These are phyloP conservation scores for Dasypogon diadema DNA, from an alignment of 2,888 invertebrate genomes.

Conservation along the genomic window DNA sequence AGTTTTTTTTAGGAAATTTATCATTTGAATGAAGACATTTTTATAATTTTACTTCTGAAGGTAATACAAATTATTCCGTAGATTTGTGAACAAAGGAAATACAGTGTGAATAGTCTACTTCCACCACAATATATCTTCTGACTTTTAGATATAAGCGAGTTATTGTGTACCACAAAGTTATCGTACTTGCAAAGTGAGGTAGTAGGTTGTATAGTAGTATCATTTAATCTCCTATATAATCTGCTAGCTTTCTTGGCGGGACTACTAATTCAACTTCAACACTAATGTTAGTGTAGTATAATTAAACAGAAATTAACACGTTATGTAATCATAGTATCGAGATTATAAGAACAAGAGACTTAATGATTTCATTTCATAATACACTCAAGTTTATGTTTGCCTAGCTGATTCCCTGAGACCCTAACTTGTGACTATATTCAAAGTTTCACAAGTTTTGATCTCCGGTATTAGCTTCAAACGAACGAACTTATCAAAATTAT, in stretches of 20 bases:
- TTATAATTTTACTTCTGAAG: neutral
- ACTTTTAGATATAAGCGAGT: no score
- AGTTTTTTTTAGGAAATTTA: neutral
- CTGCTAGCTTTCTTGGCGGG: constrained; percentile 70
- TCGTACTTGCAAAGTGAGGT: constrained; percentile 68
- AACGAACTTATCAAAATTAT: neutral
- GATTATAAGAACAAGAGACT: neutral
- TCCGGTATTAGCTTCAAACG: constrained; percentile 70
- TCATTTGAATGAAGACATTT: neutral
- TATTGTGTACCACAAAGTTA: no score
- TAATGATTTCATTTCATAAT: neutral
- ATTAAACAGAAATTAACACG: neutral
- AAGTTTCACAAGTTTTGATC: constrained; percentile 71
- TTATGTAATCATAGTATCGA: no score
- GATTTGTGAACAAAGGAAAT: no score
- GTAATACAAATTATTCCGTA: neutral
- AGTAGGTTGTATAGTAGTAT: constrained; percentile 70
- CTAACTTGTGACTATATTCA: constrained; percentile 70
- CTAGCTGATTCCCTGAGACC: constrained; percentile 69
- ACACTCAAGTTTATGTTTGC: constrained; percentile 65
- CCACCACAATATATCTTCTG: no score
- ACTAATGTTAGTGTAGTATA: neutral
- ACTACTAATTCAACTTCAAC: no score
- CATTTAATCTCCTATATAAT: constrained; percentile 67
- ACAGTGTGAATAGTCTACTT: no score